Base-by-base conservation (phyloP, 2,888 invertebrate species). In the Nephrocerus scutellatus region DNA sequence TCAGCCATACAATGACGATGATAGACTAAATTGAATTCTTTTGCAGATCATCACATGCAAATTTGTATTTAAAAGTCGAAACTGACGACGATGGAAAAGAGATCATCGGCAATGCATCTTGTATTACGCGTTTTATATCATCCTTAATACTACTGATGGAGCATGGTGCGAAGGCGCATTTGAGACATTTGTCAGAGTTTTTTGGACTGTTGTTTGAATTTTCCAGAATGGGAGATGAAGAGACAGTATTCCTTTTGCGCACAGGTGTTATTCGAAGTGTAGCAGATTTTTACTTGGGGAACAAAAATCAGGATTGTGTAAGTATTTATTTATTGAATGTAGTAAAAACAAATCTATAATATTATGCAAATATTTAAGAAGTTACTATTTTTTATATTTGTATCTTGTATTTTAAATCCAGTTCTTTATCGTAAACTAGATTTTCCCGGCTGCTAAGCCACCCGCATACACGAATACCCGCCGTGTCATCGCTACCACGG, bases 221-320 rank as follows among this genome's bases (percentile, higher is more conserved):
- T 68, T 89, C 91, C 52, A 85, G 91, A 63, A 88, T 92, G 87
- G 92, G 93, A 0, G 91, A 91, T 47, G 90, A 90, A 55, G 93
- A 95, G 63, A 84, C 87, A 19, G 77, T 82, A 62, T 95, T 93
- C 69, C 72, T 95, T 56, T 73, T 92, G 47, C 78, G 85, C 18
- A 81, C 87, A 39, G 86, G 88, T 59, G 86, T 91, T 22, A 91
- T 95, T 47, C 82, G 87, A 41, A 84, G 82, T 39, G 87, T 93
- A 78, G 83, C 92, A 30, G 84, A 85, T 63, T 95, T 93, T 69
- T 95, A 93, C 71, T 74, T 95, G 37, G 90, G 89, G 13, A 85
- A 89, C 55, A 88, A 82, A 54, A 63, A 57, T 31, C 78, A 81
- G 46, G 83, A 83, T 60, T 79, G 77, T 62, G 80, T 81, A 70